phyloP scores from a whole-genome alignment of 2,888 invertebrate species.

The Epicampocera succincta region DNA sequence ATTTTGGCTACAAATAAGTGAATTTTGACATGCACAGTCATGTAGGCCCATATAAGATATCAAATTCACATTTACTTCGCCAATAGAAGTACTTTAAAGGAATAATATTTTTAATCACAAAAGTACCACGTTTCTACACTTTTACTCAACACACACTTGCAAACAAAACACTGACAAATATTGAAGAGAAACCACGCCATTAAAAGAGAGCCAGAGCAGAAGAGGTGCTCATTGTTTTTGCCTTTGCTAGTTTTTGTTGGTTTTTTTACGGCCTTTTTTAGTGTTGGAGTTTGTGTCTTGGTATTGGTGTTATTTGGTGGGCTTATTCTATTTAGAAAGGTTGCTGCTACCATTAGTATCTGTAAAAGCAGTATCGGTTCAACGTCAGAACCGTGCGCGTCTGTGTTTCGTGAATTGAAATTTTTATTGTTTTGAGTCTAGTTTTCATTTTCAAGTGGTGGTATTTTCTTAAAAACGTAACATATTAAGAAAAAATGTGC shows the following conservation, averaged over 20 bases:
- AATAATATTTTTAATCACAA: neutral
- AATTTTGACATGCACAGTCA: too few relatives aligned
- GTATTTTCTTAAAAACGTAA: conserved; percentile 14
- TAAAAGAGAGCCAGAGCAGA: conserved; percentile 28
- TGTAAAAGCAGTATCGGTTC: conserved; percentile 80
- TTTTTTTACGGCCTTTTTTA: conserved; percentile 41
- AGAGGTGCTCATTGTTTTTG: conserved; percentile 50
- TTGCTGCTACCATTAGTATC: conserved; percentile 75
- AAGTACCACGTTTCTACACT: neutral
- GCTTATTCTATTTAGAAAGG: conserved; percentile 79
- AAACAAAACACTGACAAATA: conserved; percentile 26
- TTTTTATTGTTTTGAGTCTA: conserved; percentile 20
- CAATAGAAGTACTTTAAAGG: too few relatives aligned
- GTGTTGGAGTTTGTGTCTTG: conserved; percentile 62
- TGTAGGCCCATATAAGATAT: too few relatives aligned
- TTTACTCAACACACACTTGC: neutral
- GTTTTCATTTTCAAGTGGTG: conserved; percentile 31
- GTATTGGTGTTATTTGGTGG: conserved; percentile 54
- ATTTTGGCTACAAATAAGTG: too few relatives aligned
- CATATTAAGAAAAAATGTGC: neutral
- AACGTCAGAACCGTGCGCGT: conserved; percentile 79
- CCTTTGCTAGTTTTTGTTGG: conserved; percentile 30
- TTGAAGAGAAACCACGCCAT: neutral
- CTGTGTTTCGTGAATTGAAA: conserved; percentile 16
- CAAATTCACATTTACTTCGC: too few relatives aligned